Evolutionary conservation across 37 sponge, comb jelly and placozoan genomes (phyloP).

Genomic region (Hormiphora californensis): DNA sequence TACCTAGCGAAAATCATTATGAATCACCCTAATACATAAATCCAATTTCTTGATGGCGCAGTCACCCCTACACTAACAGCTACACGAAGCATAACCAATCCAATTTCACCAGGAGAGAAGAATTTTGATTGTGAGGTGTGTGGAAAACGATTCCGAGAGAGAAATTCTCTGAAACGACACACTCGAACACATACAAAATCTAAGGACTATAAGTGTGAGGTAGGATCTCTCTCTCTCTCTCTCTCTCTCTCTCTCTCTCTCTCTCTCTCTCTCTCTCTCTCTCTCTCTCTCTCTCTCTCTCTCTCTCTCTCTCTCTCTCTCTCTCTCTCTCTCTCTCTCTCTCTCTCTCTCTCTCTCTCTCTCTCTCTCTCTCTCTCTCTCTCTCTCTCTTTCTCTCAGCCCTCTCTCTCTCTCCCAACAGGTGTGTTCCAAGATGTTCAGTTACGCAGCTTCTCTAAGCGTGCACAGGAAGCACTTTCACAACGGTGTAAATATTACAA

Average conservation of each 20-base stretch:
- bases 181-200: conserved; percentile 5
- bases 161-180: conserved; percentile 15
- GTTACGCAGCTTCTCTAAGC: conserved; percentile 4
- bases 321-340: neutral
- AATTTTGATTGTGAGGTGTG: conserved; percentile 25
- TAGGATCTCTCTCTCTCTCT: neutral
- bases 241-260: neutral
- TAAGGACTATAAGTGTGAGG: conserved; percentile 12
- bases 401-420: neutral
- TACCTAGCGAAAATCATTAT: too few relatives aligned
- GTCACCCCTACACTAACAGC: too few relatives aligned
- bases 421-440: conserved; percentile 36
- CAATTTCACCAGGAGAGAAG: neutral
- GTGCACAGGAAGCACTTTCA: conserved; percentile 6
- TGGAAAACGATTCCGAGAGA: neutral
- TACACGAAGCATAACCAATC: too few relatives aligned
- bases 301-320: neutral
- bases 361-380: neutral
- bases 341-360: neutral
- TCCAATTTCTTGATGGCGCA: too few relatives aligned
- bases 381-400: neutral
- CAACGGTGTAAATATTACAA: too few relatives aligned
- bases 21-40: too few relatives aligned
- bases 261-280: too few relatives aligned
- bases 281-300: neutral